A percentile compares a stretch with the other conserved stretches of the same genome.
phyloP scores from a whole-genome alignment of 2,888 invertebrate species.

The Macaria liturata region DNA sequence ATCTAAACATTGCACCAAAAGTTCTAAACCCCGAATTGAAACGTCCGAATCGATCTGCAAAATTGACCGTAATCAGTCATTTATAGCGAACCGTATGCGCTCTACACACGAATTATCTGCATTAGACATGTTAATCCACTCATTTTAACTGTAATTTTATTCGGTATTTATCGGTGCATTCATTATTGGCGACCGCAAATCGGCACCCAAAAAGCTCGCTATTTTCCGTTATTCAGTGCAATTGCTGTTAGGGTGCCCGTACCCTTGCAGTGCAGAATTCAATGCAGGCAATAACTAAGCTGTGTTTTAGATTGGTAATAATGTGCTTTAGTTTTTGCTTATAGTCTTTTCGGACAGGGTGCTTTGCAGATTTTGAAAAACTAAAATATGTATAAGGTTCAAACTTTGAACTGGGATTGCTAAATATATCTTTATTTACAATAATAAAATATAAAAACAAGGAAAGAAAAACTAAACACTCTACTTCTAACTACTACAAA shows the following conservation, averaged over 20 bases:
- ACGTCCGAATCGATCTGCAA: slow-evolving; percentile 12
- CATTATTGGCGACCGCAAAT: slow-evolving; percentile 81
- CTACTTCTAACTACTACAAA: too few species aligned
- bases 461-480: too few species aligned
- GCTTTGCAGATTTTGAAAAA: too few species aligned
- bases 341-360: too few species aligned
- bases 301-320: background rate
- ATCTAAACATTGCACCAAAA: slow-evolving; percentile 20
- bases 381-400: too few species aligned
- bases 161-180: slow-evolving; percentile 83
- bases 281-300: background rate
- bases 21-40: slow-evolving; percentile 2
- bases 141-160: slow-evolving; percentile 84
- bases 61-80: slow-evolving; percentile 67
- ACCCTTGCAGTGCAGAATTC: too few species aligned
- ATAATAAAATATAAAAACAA: too few species aligned
- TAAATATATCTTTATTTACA: too few species aligned
- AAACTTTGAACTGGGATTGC: too few species aligned
- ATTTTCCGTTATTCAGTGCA: slow-evolving; percentile 65
- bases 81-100: slow-evolving; percentile 66
- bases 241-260: slow-evolving; percentile 42
- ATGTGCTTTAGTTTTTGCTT: too few species aligned
- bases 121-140: slow-evolving; percentile 84
- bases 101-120: slow-evolving; percentile 79
- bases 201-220: slow-evolving; percentile 80